A percentile compares a stretch with the other conserved stretches of the same genome.
Conservation (phyloP, 1,140 invertebrate species). For the Brachionus sp. region DNA sequence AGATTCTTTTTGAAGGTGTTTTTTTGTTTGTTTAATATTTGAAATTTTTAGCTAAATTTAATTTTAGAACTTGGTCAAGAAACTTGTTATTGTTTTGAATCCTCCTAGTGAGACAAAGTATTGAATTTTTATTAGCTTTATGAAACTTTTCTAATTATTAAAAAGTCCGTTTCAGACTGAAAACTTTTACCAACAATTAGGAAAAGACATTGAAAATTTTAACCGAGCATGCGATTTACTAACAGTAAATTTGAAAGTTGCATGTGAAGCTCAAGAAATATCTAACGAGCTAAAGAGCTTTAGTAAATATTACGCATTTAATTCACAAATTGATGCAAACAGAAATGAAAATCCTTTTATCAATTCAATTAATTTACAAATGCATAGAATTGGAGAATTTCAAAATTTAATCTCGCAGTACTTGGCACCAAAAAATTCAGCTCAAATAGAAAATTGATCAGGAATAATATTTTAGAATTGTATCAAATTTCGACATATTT, state of each 20-base stretch:
- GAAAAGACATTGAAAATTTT: constrained; percentile 41
- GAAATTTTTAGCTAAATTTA: background rate
- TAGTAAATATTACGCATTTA: constrained; percentile 39
- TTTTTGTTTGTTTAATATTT: background rate
- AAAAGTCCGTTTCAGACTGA: constrained; percentile 14
- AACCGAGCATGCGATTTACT: constrained; percentile 15
- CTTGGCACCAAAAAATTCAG: background rate
- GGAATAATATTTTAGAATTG: background rate
- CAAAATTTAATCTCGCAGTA: background rate
- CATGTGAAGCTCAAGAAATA: constrained; percentile 35
- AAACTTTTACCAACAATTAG: constrained; percentile 34
- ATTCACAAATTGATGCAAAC: background rate
- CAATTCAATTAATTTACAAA: constrained; percentile 26
- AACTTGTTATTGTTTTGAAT: background rate
- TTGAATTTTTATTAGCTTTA: background rate
- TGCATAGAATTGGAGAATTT: constrained; percentile 21
- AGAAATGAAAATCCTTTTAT: constrained; percentile 12
- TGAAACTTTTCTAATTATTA: background rate
- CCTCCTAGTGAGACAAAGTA: constrained; percentile 20
- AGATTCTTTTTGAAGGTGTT: constrained; percentile 5
- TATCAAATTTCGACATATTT: background rate
- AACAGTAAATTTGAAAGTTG: background rate
- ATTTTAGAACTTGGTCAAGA: background rate
- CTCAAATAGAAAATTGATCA: background rate
- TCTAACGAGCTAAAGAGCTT: constrained; percentile 4